phyloP scores from a whole-genome alignment of 2,888 invertebrate genomes.

The Deilephila porcellus region DNA sequence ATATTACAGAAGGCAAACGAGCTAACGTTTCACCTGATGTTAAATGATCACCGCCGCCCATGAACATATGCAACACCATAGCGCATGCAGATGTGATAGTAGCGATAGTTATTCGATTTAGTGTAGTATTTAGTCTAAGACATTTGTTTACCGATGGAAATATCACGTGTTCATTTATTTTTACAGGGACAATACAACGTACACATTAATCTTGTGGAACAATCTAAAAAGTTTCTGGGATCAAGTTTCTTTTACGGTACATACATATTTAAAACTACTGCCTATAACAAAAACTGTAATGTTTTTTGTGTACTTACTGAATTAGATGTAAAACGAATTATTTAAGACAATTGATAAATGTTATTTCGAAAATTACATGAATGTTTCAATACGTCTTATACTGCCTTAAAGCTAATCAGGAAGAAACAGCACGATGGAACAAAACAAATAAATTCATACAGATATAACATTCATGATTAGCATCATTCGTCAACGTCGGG shows the following conservation, averaged over 20 bases:
- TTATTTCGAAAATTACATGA: background rate
- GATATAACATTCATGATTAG: conserved; percentile 7
- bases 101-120: too few species aligned
- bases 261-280: conserved; percentile 63
- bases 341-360: background rate
- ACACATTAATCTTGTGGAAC: conserved; percentile 61
- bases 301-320: conserved; percentile 61
- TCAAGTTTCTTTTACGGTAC: conserved; percentile 70
- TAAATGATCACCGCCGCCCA: too few species aligned
- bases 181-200: conserved; percentile 69
- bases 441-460: conserved; percentile 21
- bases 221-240: conserved; percentile 62
- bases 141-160: background rate
- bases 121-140: too few species aligned
- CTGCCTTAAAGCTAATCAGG: background rate
- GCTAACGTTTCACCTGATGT: too few species aligned
- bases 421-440: conserved; percentile 2
- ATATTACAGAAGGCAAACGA: too few species aligned
- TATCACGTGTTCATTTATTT: conserved; percentile 40
- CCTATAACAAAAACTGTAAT: conserved; percentile 64
- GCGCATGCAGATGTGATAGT: too few species aligned
- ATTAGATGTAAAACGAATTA: conserved; percentile 47
- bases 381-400: background rate
- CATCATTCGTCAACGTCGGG: conserved; percentile 2
- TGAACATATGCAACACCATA: too few species aligned